Evolutionary conservation across 2,888 invertebrate genomes (phyloP).

Genomic region (Dorcus hopei): DNA sequence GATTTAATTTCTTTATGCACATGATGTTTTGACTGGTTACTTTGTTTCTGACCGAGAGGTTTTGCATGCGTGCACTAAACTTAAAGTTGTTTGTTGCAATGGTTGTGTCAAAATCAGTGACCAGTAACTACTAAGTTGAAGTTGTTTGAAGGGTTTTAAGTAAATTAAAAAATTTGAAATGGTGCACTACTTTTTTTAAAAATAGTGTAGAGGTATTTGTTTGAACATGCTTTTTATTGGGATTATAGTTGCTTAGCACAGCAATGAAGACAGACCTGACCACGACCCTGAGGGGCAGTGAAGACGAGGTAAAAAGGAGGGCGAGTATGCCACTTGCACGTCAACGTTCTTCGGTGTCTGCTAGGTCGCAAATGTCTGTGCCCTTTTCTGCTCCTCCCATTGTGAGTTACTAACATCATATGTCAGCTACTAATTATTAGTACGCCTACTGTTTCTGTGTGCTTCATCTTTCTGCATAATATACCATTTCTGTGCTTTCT

Average conservation of each 20-base stretch:
- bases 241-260: conserved; percentile 68
- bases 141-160: too few relatives aligned
- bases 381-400: conserved; percentile 47
- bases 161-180: too few relatives aligned
- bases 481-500: too few relatives aligned
- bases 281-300: conserved; percentile 46
- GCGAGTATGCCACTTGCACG: conserved; percentile 48
- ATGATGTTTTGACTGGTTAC: background rate
- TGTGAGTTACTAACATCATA: conserved; percentile 39
- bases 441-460: too few relatives aligned
- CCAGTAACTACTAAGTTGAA: too few relatives aligned
- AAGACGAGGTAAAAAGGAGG: conserved; percentile 33
- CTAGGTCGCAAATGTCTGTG: conserved; percentile 51
- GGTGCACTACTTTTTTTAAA: too few relatives aligned
- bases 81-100: too few relatives aligned
- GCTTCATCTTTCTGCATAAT: too few relatives aligned
- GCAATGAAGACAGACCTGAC: conserved; percentile 74
- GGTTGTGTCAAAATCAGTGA: too few relatives aligned
- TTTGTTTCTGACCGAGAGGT: background rate
- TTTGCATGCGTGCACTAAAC: background rate
- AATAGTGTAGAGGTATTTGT: too few relatives aligned
- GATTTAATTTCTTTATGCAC: background rate
- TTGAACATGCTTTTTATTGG: background rate
- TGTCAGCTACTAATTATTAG: background rate
- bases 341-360: conserved; percentile 46